phyloP scores from a whole-genome alignment of 2,797 vertebrate genomes.

The Cyprinodon diabolis region DNA sequence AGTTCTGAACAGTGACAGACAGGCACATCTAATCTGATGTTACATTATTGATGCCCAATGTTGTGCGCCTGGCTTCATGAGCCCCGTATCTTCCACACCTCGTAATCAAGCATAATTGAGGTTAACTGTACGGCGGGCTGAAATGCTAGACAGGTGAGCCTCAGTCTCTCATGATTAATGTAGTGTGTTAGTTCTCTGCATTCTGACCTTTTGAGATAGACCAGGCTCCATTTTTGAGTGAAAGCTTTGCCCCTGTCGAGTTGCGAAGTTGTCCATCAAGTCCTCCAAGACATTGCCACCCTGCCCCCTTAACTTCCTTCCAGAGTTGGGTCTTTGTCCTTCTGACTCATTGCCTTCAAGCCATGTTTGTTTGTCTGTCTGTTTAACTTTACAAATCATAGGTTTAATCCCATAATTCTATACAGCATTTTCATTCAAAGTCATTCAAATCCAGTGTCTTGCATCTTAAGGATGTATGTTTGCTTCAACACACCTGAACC shows the following conservation, averaged over 20 bases:
- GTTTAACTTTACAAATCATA: slow-evolving; percentile 72
- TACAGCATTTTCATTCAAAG: slow-evolving; percentile 1
- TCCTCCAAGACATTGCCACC: slow-evolving; percentile 44
- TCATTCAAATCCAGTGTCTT: not conserved
- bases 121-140: slow-evolving; percentile 80
- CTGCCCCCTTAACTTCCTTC: slow-evolving; percentile 30
- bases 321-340: slow-evolving; percentile 72
- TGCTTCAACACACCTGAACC: too few relatives aligned
- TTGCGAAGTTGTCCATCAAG: slow-evolving; percentile 82
- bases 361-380: slow-evolving; percentile 75
- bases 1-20: slow-evolving; percentile 40
- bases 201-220: slow-evolving; percentile 86
- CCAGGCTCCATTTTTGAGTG: slow-evolving; percentile 86
- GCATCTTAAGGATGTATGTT: too few relatives aligned
- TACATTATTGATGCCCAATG: slow-evolving; percentile 81
- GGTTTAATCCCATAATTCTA: slow-evolving; percentile 47
- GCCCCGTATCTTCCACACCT: slow-evolving; percentile 78
- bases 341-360: slow-evolving; percentile 69
- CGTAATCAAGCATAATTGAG: slow-evolving; percentile 84
- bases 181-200: slow-evolving; percentile 77
- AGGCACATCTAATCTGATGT: slow-evolving; percentile 68
- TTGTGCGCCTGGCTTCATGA: slow-evolving; percentile 46
- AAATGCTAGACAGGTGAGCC: slow-evolving; percentile 83
- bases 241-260: slow-evolving; percentile 80
- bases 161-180: slow-evolving; percentile 82